These are phyloP conservation scores for Stramonita haemastoma DNA, from an alignment of 2,888 invertebrate species.

Conservation along the genomic window DNA sequence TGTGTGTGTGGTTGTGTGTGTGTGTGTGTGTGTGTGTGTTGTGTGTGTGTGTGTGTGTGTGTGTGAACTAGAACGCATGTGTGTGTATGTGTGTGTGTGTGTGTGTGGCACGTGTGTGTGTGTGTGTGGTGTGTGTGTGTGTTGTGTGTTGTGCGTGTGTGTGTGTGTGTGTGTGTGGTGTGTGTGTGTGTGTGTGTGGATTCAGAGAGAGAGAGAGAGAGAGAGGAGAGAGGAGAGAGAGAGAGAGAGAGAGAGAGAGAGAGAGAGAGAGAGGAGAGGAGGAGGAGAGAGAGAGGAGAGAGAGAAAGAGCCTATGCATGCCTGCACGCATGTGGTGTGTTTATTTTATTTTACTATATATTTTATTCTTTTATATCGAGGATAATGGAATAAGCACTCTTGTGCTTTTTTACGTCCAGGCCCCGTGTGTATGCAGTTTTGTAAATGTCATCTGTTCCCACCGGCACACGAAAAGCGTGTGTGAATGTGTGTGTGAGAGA, in stretches of 20 bases:
- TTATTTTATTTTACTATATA: too few species aligned
- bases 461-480: too few species aligned
- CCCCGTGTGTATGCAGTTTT: too few species aligned
- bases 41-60: neutral
- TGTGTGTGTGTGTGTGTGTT: neutral
- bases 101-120: neutral
- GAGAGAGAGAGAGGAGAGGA: neutral
- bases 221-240: neutral
- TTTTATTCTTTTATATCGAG: too few species aligned
- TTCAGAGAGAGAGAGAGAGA: neutral
- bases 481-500: too few species aligned
- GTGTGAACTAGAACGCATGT: neutral
- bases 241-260: neutral
- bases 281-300: neutral
- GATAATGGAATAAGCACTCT: too few species aligned
- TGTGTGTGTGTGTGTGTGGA: neutral
- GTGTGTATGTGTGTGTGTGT: neutral
- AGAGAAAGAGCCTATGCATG: too few species aligned
- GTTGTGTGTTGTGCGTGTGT: neutral
- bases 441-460: too few species aligned
- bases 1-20: neutral
- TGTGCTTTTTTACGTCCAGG: too few species aligned
- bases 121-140: slow-evolving; percentile 1
- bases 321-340: too few species aligned
- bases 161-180: too few species aligned